Percentiles rank a stretch among this genome's conserved stretches.
phyloP scores from a whole-genome alignment of 2,888 invertebrate genomes.

The Lasioglossum vierecki region DNA sequence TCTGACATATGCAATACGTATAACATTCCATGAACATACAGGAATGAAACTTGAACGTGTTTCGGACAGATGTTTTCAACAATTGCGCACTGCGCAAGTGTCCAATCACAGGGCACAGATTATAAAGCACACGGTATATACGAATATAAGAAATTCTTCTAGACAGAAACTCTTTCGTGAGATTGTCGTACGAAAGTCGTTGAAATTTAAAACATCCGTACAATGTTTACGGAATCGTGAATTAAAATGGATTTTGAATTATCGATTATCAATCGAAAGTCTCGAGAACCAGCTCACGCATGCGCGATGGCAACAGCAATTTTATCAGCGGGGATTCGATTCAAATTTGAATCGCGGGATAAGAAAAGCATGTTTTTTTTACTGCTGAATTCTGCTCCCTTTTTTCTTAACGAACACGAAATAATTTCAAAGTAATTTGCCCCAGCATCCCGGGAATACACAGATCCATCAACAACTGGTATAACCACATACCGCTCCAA shows the following conservation, averaged over 20 bases:
- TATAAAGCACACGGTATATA: too few relatives aligned
- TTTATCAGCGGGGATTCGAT: slow-evolving; percentile 12
- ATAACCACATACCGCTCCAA: slow-evolving; percentile 33
- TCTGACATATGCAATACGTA: background rate
- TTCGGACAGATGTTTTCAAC: background rate
- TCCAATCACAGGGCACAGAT: background rate
- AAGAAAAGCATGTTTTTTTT: background rate
- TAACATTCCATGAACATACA: background rate
- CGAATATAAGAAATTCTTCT: background rate
- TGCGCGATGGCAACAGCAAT: background rate
- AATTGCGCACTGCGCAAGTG: background rate
- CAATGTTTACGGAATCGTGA: background rate
- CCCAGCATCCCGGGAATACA: background rate
- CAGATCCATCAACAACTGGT: slow-evolving; percentile 11
- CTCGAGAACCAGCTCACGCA: slow-evolving; percentile 10
- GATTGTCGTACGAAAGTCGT: background rate
- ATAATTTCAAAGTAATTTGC: background rate
- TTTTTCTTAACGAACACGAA: background rate
- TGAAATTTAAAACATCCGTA: background rate
- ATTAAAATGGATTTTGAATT: background rate
- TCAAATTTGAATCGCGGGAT: background rate
- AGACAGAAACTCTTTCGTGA: background rate
- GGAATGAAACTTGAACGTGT: background rate
- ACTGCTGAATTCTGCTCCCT: background rate
- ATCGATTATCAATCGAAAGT: slow-evolving; percentile 23